Percentiles rank a stretch among this genome's conserved stretches.
phyloP scores from a whole-genome alignment of 1,140 invertebrate genomes.

The Trichonephila inaurata region DNA sequence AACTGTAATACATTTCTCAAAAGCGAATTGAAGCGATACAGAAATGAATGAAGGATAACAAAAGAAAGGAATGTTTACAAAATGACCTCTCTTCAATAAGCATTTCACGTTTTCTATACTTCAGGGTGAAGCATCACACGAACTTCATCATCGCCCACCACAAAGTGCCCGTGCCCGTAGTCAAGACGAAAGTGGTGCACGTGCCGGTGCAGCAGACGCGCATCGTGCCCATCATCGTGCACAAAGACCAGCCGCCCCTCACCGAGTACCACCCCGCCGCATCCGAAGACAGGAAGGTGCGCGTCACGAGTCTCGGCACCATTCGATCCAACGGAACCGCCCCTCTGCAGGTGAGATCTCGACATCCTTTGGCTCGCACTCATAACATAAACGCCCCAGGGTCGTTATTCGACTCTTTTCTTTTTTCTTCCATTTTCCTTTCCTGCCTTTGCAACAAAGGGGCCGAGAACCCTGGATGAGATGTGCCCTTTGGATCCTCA shows the following conservation, averaged over 20 bases:
- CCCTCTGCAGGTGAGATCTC: background rate
- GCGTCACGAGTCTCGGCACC: conserved; percentile 61
- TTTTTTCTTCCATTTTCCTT: no score
- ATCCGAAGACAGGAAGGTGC: background rate
- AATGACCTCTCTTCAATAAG: no score
- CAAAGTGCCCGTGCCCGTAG: conserved; percentile 65
- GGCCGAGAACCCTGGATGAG: no score
- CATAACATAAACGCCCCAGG: no score
- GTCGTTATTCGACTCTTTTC: no score
- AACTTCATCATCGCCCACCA: conserved; percentile 75
- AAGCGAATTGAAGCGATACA: no score
- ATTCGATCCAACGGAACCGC: background rate
- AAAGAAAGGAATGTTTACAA: no score
- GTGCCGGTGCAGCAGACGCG: conserved; percentile 72
- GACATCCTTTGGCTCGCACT: no score
- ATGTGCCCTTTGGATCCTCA: no score
- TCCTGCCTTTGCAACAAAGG: no score
- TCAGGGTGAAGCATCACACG: conserved; percentile 73
- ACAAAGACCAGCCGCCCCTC: conserved; percentile 20
- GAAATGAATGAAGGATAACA: no score
- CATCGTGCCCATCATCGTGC: conserved; percentile 72
- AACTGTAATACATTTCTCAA: no score
- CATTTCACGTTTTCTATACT: background rate
- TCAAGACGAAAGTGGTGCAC: conserved; percentile 69
- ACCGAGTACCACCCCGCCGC: background rate